Percentiles rank a stretch among this genome's conserved stretches.
These are phyloP conservation scores for Tupaia tana DNA, from an alignment of 2,113 vertebrate genomes.

Conservation along the genomic window DNA sequence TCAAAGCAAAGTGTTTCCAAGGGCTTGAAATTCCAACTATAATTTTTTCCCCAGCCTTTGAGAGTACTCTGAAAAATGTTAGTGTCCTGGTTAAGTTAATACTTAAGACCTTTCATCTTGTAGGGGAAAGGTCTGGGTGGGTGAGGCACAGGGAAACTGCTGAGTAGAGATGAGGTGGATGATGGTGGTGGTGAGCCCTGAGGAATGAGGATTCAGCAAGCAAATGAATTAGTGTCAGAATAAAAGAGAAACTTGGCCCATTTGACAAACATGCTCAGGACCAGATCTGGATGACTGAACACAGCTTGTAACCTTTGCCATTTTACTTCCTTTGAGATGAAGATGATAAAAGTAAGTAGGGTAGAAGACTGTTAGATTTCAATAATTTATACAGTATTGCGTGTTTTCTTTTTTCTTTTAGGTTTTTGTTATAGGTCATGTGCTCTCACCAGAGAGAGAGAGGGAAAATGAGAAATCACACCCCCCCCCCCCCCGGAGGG, in stretches of 20 bases:
- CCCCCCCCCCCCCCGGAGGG: no score
- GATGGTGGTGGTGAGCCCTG: background rate
- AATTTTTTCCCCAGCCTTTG: background rate
- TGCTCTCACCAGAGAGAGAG: no score
- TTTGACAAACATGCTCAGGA: background rate
- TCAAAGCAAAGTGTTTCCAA: conserved; percentile 58
- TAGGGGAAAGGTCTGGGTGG: background rate
- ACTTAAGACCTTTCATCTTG: background rate
- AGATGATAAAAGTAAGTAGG: background rate
- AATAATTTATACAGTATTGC: conserved; percentile 28
- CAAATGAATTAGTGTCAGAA: background rate
- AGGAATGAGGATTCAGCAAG: background rate
- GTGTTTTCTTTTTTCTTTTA: no score
- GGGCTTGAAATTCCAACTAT: conserved; percentile 41
- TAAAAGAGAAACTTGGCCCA: background rate
- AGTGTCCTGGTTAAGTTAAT: conserved; percentile 17
- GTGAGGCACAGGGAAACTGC: background rate
- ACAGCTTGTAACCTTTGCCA: conserved; percentile 2
- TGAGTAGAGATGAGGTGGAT: background rate
- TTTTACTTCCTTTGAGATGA: conserved; percentile 57
- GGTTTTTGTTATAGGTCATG: no score
- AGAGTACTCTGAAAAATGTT: background rate
- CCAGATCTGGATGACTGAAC: background rate
- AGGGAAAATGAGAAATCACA: no score
- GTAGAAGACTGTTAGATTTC: conserved; percentile 8